Conservation (phyloP, 2,888 invertebrate species). For the Adelognathus sp. region DNA sequence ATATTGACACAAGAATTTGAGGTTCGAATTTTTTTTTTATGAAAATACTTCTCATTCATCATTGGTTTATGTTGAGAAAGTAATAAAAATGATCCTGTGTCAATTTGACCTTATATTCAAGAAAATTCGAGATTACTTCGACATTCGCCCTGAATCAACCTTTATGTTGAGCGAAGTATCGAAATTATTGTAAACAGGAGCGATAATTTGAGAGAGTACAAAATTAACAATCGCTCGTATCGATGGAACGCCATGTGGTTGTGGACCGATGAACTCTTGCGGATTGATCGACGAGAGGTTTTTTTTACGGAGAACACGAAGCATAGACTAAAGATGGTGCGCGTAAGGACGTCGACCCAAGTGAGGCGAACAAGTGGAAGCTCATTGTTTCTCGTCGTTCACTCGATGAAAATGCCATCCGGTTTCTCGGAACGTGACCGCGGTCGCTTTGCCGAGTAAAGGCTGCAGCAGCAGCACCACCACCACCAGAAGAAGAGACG, state of each 20-base stretch:
- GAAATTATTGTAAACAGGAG: too few relatives aligned
- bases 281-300: background rate
- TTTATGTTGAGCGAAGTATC: too few relatives aligned
- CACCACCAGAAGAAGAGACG: constrained; percentile 31
- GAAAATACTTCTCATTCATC: too few relatives aligned
- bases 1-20: too few relatives aligned
- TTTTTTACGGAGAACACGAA: background rate
- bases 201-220: too few relatives aligned
- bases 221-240: background rate
- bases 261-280: constrained; percentile 9
- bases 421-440: constrained; percentile 68
- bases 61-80: too few relatives aligned
- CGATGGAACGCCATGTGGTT: too few relatives aligned
- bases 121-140: too few relatives aligned
- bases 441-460: constrained; percentile 54
- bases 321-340: background rate
- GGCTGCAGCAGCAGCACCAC: constrained; percentile 30
- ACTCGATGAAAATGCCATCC: constrained; percentile 65
- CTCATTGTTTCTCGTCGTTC: constrained; percentile 59
- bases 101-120: too few relatives aligned
- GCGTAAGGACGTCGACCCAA: constrained; percentile 48
- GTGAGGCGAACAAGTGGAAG: constrained; percentile 44
- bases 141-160: too few relatives aligned
- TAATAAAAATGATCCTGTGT: too few relatives aligned
- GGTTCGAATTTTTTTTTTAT: too few relatives aligned